Percentiles rank a stretch among this genome's conserved stretches.
Conservation (phyloP, 2,113 vertebrate genomes). For the Bothrops jararaca region DNA sequence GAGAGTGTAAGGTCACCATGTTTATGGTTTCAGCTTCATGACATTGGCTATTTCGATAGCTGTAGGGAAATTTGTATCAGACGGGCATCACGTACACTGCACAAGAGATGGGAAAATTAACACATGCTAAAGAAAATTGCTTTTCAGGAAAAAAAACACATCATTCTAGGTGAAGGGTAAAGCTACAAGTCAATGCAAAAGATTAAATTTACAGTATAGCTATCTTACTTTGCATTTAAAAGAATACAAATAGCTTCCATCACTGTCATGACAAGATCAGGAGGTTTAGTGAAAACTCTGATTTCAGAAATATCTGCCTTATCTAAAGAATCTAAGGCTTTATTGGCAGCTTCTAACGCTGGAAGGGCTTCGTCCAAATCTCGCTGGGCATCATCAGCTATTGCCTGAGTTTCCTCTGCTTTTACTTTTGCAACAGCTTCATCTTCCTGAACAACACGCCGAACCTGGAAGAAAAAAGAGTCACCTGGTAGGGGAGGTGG, state of each 20-base stretch:
- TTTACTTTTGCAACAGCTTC: slow-evolving; percentile 79
- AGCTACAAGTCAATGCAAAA: not conserved
- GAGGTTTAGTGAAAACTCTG: slow-evolving; percentile 82
- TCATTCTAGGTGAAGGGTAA: not conserved
- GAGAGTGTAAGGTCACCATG: not conserved
- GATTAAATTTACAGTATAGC: not conserved
- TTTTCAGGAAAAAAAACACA: not conserved
- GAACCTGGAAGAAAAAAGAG: slow-evolving; percentile 63
- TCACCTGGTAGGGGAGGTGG: not conserved
- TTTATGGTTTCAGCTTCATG: not conserved
- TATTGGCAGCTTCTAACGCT: slow-evolving; percentile 77
- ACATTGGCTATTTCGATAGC: not conserved
- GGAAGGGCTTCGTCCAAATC: slow-evolving; percentile 83
- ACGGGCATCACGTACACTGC: not conserved
- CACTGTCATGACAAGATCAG: slow-evolving; percentile 81
- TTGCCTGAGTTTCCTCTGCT: slow-evolving; percentile 81
- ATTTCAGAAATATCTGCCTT: slow-evolving; percentile 87
- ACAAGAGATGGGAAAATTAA: not conserved
- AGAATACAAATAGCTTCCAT: slow-evolving; percentile 85
- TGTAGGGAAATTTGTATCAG: not conserved
- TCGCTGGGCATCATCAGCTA: slow-evolving; percentile 79
- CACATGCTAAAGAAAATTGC: not conserved
- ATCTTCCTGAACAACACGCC: slow-evolving; percentile 76
- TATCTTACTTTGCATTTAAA: slow-evolving; percentile 77
- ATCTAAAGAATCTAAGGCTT: slow-evolving; percentile 79